Evolutionary conservation across 2,888 invertebrate genomes (phyloP), one percentile per base, ranked within the genome.

Genomic region (Idaea straminata): DNA sequence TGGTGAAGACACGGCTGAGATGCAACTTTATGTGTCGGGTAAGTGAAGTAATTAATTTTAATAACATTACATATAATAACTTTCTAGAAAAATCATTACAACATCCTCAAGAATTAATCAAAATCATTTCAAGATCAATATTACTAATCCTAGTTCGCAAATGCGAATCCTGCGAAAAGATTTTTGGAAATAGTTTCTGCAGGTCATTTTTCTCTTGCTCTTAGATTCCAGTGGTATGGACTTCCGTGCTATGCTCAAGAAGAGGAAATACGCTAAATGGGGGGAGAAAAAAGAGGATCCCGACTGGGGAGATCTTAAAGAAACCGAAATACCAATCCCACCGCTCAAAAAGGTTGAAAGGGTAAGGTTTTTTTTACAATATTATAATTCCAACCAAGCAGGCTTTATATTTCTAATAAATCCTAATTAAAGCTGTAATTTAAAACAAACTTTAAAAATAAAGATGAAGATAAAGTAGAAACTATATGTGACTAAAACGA

Each of bases 191-290:
- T 58, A 61, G 47, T 47, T 62, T 59, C 59, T 58, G 57, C 58
- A 36, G 10, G 36, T 13, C 6, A 47, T 47, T 47, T 10, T 36
- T 10, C 6, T 13, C 47, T 47, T 47, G 7, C 13, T 10, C 10
- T 61, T 70, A 97, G 99, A 98, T 93, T 96, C 99, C 72, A 98
- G 98, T 92, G 98, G 98, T 75, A 97, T 99, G 96, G 99, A 99
- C 93, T 99, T 99, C 96, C 96, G 99, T 92, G 96, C 98, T 71
- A 97, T 99, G 97, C 94, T 99, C 79, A 99, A 98, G 92, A 99
- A 98, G 94, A 96, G 98, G 82, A 98, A 97, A 92, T 98, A 98
- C 88, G 96, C 97, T 80, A 97, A 98, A 94, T 98, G 98, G 98
- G 97, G 95, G 69, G 95, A 96, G 87, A 96, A 98, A 75, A 97